Evolutionary conservation across 2,888 invertebrate genomes (phyloP), one percentile per base, ranked within the genome.

Genomic region (Xanthorhoe designata): DNA sequence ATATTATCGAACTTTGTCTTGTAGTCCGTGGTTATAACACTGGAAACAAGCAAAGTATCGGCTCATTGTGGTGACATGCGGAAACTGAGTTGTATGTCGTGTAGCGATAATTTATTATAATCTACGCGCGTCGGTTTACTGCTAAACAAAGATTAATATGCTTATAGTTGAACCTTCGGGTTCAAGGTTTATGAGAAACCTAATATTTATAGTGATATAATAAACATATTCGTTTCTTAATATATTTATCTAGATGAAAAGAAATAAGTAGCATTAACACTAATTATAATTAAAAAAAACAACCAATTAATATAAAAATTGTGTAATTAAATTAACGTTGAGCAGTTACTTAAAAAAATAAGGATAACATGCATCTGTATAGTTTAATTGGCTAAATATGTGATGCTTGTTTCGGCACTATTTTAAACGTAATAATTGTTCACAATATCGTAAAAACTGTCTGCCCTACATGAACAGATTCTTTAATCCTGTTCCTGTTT

Each of bases 91-190:
- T 42, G 19, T 10, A 47, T 19, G 13, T 24, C 38, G 55, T 35
- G 49, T 45, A 15, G n/a, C 15, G 50, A 81, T 78, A 78, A 77
- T 78, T 82, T 81, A 82, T 73, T 73, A 75, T 81, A 82, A 81
- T 80, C 53, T 75, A 76, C 73, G 70, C 75, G 72, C 69, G 66
- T 79, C 78, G 71, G 42, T 57, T 72, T 60, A 51, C 66, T 61
- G 68, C 60, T 24, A 68, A 64, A 71, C 38, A 49, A 18, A 3
- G 71, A 72, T 35, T 42, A 66, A 68, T 54, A 24, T 4, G 58
- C 58, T 38, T 54, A 47, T 61, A 59, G 65, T 72, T 69, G 68
- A 73, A 70, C 69, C 60, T 56, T 58, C 3, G 57, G 49, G 67
- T 63, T 69, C 65, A 68, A 65, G 64, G 63, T 38, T 38, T 10